Evolutionary conservation across 2,888 invertebrate species (phyloP).

Genomic region (Dascillus cervinus): DNA sequence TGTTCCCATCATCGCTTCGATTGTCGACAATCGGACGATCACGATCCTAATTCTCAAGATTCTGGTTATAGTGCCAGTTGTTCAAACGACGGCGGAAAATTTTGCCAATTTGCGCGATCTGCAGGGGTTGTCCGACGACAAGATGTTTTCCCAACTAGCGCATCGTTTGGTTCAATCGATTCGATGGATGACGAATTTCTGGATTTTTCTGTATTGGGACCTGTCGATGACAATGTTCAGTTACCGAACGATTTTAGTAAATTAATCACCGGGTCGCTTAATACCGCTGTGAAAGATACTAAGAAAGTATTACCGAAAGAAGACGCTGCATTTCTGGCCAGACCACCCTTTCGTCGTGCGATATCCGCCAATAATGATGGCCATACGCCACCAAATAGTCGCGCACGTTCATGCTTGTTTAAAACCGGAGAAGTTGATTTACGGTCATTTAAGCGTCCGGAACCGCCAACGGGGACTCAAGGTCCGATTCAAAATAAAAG

Average conservation of each 20-base stretch:
- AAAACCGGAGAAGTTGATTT: conserved; percentile 21
- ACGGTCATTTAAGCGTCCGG: conserved; percentile 56
- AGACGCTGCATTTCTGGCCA: conserved; percentile 14
- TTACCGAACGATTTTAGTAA: conserved; percentile 52
- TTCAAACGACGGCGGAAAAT: conserved; percentile 28
- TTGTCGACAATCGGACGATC: conserved; percentile 45
- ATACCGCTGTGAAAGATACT: conserved; percentile 13
- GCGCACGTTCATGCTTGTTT: conserved; percentile 46
- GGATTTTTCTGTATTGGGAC: conserved; percentile 54
- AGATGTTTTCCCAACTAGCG: conserved; percentile 27
- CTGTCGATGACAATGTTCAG: conserved; percentile 42
- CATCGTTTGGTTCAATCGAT: conserved; percentile 47
- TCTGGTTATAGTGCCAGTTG: conserved; percentile 48
- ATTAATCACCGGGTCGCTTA: conserved; percentile 50
- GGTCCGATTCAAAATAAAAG: conserved; percentile 44
- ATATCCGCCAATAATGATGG: conserved; percentile 44
- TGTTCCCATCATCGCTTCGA: conserved; percentile 23
- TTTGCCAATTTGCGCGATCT: conserved; percentile 22
- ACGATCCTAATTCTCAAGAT: conserved; percentile 52
- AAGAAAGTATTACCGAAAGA: conserved; percentile 16
- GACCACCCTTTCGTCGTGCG: conserved; percentile 45
- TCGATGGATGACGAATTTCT: conserved; percentile 59
- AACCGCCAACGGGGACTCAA: conserved; percentile 49
- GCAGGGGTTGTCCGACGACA: conserved; percentile 9
- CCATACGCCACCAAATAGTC: conserved; percentile 35